Base-by-base conservation (phyloP, 1,140 invertebrate species). In the Tetramorium simillimum region DNA sequence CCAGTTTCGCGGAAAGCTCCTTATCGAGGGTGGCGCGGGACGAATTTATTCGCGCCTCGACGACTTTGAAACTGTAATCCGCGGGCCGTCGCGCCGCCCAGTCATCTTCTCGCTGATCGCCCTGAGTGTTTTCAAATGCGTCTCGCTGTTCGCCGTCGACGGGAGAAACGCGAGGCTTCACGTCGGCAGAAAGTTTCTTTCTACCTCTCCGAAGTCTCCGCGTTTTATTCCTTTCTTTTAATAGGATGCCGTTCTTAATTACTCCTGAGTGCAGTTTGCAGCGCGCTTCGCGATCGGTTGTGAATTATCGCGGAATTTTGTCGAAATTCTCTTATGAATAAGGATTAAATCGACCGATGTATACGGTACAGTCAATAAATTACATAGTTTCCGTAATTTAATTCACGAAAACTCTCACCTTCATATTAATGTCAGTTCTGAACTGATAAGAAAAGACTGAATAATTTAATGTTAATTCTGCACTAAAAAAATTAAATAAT, bases 51-150 rank as follows among this genome's bases (percentile, higher is more conserved):
- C 76, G 70, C 87, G 49, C 69, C 62, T 86, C 87, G 76, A 58
- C 73, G 46, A 86, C 76, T 89, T 85, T 6, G 65, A 33, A 73
- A 87, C 73, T 89, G 40, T 89, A 86, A 89, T 89, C 75, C 75
- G 60, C 46, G 58, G 12, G 40, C 14, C 69, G 40, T 21, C 60
- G 40, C 28, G 40, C 37, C 10, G n/a, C 9, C 60, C 78, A 18
- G 24, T 24, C 78, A 58, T 82, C 67, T 58, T 73, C 43, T 18
- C 65, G 21, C 49, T 53, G 80, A 73, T 82, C 67, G 78, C 40
- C 56, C 51, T 43, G 67, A 73, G 40, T 82, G 67, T 82, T 82
- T 82, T 72, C 56, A 82, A 72, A 81, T 72, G 65, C 78, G 49
- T 21, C 78, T 56, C 51, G 46, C 33, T 24, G 10, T 69, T 28